Conservation (phyloP, 1,140 invertebrate genomes). For the Halesus radiatus region DNA sequence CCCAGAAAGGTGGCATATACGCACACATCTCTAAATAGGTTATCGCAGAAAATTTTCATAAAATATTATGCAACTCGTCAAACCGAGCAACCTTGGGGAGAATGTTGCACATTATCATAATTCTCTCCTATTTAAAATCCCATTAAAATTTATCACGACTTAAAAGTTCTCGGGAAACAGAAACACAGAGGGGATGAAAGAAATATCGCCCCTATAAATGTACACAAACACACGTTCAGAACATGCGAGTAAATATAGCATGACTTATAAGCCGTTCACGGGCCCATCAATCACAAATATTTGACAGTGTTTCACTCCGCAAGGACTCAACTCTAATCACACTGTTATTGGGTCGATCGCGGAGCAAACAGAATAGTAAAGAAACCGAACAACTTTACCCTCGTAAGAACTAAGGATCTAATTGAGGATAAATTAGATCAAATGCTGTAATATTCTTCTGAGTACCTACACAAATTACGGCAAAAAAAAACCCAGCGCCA, state of each 20-base stretch:
- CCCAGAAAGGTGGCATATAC: too few species aligned
- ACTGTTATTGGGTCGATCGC: conserved; percentile 18
- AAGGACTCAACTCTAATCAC: conserved; percentile 19
- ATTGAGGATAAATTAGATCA: too few species aligned
- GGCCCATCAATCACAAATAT: conserved; percentile 23
- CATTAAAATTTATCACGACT: conserved; percentile 18
- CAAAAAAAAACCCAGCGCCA: too few species aligned
- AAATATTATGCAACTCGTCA: neutral
- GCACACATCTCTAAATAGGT: too few species aligned
- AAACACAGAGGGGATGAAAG: neutral
- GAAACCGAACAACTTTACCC: neutral
- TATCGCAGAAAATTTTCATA: neutral
- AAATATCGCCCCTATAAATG: neutral
- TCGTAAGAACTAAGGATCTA: too few species aligned
- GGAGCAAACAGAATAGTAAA: neutral
- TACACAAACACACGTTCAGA: conserved; percentile 6
- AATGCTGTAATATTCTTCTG: too few species aligned
- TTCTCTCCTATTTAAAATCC: neutral
- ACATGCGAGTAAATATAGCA: conserved; percentile 25
- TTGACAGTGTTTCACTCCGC: conserved; percentile 15
- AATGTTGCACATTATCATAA: neutral
- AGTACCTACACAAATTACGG: too few species aligned
- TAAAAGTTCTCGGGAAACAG: neutral
- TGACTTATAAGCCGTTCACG: conserved; percentile 21
- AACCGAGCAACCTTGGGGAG: neutral